Evolutionary conservation across 2,888 invertebrate genomes (phyloP).

Genomic region (Cataglyphis altisquamis): DNA sequence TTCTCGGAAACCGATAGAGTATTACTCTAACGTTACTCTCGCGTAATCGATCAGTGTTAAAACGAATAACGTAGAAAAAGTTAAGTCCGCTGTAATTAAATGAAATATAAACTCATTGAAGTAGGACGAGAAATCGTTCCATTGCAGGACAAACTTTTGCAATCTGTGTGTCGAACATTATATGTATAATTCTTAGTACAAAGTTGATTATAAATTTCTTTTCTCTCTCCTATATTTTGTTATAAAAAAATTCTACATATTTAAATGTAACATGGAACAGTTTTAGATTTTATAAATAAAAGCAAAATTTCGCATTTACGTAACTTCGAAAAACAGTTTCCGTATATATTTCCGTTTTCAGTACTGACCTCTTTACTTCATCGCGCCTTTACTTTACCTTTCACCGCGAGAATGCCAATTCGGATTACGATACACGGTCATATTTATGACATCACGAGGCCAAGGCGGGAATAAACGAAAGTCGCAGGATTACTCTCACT

Average conservation of each 20-base stretch:
- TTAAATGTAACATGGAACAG: not conserved
- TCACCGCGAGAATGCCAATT: conserved; percentile 71
- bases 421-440: conserved; percentile 81
- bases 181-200: conserved; percentile 10
- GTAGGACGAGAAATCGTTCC: conserved; percentile 38
- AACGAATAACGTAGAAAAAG: conserved; percentile 20
- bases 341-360: conserved; percentile 53
- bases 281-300: not conserved
- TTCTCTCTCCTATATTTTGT: conserved; percentile 18
- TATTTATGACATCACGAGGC: conserved; percentile 83
- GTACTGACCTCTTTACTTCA: conserved; percentile 70
- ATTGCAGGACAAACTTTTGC: conserved; percentile 25
- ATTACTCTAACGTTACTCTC: not conserved
- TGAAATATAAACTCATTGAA: conserved; percentile 40
- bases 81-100: conserved; percentile 40
- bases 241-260: not conserved
- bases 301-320: not conserved
- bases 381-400: conserved; percentile 65
- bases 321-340: not conserved
- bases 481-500: conserved; percentile 84
- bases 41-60: conserved; percentile 14
- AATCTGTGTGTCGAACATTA: conserved; percentile 34
- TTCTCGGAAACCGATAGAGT: not conserved
- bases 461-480: conserved; percentile 82
- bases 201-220: conserved; percentile 1